phyloP scores from a whole-genome alignment of 2,888 invertebrate genomes.

The Scaptomyza tumidula region DNA sequence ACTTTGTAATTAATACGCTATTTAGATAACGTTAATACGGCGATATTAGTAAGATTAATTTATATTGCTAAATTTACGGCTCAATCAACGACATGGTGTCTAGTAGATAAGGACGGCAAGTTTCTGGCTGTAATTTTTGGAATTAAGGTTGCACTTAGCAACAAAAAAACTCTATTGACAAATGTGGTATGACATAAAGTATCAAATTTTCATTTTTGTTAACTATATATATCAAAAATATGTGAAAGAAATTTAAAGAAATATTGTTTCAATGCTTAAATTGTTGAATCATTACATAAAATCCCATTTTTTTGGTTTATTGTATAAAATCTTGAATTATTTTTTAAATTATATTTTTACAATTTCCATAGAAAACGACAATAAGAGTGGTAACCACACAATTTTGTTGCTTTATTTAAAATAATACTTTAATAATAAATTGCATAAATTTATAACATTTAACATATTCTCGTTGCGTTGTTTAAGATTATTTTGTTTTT shows the following conservation, averaged over 20 bases:
- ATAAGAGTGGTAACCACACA: constrained; percentile 29
- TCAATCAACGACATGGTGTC: neutral
- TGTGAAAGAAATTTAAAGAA: too few relatives aligned
- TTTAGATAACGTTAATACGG: neutral
- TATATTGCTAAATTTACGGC: neutral
- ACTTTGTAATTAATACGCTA: neutral
- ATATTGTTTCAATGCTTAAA: too few relatives aligned
- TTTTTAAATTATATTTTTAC: too few relatives aligned
- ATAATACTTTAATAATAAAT: constrained; percentile 81
- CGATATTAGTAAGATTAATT: neutral
- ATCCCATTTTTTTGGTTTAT: too few relatives aligned
- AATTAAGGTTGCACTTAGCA: neutral
- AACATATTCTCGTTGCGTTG: constrained; percentile 76
- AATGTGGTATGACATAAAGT: neutral
- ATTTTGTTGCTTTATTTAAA: constrained; percentile 66
- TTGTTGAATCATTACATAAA: too few relatives aligned
- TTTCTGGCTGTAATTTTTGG: neutral
- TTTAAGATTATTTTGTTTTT: constrained; percentile 34
- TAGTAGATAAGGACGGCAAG: neutral
- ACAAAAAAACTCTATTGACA: neutral
- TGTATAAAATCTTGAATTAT: too few relatives aligned
- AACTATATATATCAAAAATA: too few relatives aligned
- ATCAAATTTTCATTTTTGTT: too few relatives aligned
- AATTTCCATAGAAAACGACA: neutral
- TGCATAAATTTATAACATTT: constrained; percentile 82